A percentile compares a stretch with the other conserved stretches of the same genome.
Conservation (phyloP, 2,888 invertebrate genomes). For the Poecilus cupreus region DNA sequence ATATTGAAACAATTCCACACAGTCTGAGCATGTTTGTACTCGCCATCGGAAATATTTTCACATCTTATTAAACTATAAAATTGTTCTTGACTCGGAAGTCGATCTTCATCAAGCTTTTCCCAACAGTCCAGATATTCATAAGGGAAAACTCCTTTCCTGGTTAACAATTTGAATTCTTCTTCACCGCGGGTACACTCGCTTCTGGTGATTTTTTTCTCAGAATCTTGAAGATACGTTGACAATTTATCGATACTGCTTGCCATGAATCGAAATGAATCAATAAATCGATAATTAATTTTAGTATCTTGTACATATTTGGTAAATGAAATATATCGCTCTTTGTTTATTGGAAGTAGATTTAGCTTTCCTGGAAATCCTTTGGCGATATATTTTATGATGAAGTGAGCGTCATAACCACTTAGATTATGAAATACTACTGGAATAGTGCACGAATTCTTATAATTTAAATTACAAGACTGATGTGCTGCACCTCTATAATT, state of each 20-base stretch:
- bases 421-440: slow-evolving; percentile 66
- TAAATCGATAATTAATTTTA: slow-evolving; percentile 17
- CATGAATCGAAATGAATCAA: slow-evolving; percentile 63
- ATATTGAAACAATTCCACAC: slow-evolving; percentile 65
- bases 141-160: slow-evolving; percentile 67
- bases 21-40: slow-evolving; percentile 64
- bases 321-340: slow-evolving; percentile 24
- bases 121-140: slow-evolving; percentile 65
- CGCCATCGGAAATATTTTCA: slow-evolving; percentile 59
- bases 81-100: slow-evolving; percentile 58
- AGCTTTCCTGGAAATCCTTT: neutral
- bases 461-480: slow-evolving; percentile 65
- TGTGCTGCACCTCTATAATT: slow-evolving; percentile 62
- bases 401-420: slow-evolving; percentile 62
- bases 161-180: slow-evolving; percentile 60
- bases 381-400: slow-evolving; percentile 49
- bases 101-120: slow-evolving; percentile 60
- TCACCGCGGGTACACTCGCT: slow-evolving; percentile 44
- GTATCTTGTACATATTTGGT: slow-evolving; percentile 29
- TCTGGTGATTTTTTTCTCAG: slow-evolving; percentile 57
- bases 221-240: slow-evolving; percentile 61
- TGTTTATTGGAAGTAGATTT: slow-evolving; percentile 22
- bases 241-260: slow-evolving; percentile 63
- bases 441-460: slow-evolving; percentile 60
- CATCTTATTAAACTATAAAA: slow-evolving; percentile 63